Evolutionary conservation across 2,797 vertebrate genomes (phyloP), one percentile per base, ranked within the genome.

Genomic region (Gallinago stenura): DNA sequence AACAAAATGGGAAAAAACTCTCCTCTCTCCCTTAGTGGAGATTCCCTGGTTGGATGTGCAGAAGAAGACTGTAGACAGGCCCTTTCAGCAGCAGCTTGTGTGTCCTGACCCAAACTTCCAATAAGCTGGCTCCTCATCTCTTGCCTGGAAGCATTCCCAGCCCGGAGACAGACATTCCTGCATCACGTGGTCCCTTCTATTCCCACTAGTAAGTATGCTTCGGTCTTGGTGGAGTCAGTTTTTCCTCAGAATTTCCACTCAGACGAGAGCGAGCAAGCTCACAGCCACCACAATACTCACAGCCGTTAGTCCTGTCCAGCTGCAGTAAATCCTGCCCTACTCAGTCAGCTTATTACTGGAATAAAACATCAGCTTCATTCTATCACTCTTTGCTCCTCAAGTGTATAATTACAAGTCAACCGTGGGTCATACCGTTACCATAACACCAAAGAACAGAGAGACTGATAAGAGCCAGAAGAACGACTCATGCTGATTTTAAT

Each of bases 351-450:
- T 92, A 50, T 95, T 95, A 88, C 77, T 89, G 94, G 91, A 95
- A 97, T 84, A 89, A 88, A 96, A 83, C 61, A 94, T 77, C 77
- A 53, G 45, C 60, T 94, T 71, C 21, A 2, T 90, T 69, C 87
- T 95, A 58, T 90, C 68, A 70, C 51, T 62, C 56, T 84, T 57
- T 87, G 81, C 57, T 89, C 66, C 83, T 82, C 92, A 87, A 95
- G 95, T 93, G 71, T 90, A 80, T 71, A 92, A 96, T 93, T 85
- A 94, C 64, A 90, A 90, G 95, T 89, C 89, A 94, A 35, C 53
- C 2, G 0, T 50, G 53, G 93, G 96, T 96, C 95, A 95, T 33
- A 53, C 8, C 0, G 3, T 94, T 95, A 83, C 94, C 76, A 88
- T 69, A 96, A 90, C 89, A 28, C 91, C 93, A 73, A 81, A 95